Evolutionary conservation across 2,888 invertebrate species (phyloP).

Genomic region (Drosophila cognata): DNA sequence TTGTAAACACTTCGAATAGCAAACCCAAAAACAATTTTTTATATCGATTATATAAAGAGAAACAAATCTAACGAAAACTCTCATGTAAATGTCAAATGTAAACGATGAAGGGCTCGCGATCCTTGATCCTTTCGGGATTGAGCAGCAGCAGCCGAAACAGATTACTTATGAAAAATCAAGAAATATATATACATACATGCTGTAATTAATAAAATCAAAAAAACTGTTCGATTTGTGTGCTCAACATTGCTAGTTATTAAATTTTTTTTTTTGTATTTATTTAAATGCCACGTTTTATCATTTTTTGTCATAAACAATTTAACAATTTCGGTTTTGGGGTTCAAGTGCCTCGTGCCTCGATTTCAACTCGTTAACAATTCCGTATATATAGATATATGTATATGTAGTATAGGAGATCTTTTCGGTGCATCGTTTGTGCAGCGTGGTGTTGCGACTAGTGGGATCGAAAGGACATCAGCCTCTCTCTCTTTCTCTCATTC

Average conservation of each 20-base stretch:
- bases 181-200: constrained; percentile 43
- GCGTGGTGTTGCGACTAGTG: constrained; percentile 24
- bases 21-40: constrained; percentile 60
- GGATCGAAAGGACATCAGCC: constrained; percentile 1
- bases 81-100: constrained; percentile 73
- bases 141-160: constrained; percentile 47
- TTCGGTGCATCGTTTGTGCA: constrained; percentile 53
- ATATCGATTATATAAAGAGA: constrained; percentile 62
- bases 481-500: constrained; percentile 32
- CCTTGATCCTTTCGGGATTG: constrained; percentile 23
- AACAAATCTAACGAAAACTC: constrained; percentile 65
- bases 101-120: constrained; percentile 48
- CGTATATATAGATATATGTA: constrained; percentile 15
- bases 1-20: constrained; percentile 52
- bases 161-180: constrained; percentile 76
- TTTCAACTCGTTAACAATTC: constrained; percentile 67
- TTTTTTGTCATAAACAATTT: constrained; percentile 61
- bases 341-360: constrained; percentile 65
- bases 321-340: constrained; percentile 53
- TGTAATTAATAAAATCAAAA: constrained; percentile 71
- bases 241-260: constrained; percentile 66
- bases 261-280: constrained; percentile 67
- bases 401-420: constrained; percentile 32
- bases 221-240: constrained; percentile 61
- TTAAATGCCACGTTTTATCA: constrained; percentile 75